phyloP scores from a whole-genome alignment of 1,140 invertebrate species.

The Eumeta japonica region DNA sequence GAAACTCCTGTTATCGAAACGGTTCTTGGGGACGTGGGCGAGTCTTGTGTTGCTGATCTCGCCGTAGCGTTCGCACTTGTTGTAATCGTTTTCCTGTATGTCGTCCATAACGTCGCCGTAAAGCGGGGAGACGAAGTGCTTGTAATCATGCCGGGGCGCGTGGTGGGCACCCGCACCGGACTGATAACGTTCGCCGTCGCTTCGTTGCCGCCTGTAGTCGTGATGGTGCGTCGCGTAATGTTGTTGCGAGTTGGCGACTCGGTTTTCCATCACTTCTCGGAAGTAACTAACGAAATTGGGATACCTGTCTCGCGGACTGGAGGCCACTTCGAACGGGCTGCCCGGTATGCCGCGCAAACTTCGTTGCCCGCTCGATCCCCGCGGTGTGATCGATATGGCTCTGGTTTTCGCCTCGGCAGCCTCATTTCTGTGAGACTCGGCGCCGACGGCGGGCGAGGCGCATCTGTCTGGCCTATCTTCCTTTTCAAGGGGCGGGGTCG shows the following conservation, averaged over 20 bases:
- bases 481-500: conserved; percentile 29
- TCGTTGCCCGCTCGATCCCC: conserved; percentile 25
- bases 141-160: conserved; percentile 29
- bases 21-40: conserved; percentile 32
- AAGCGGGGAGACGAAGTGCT: conserved; percentile 38
- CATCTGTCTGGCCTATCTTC: conserved; percentile 30
- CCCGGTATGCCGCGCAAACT: conserved; percentile 24
- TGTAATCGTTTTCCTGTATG: conserved; percentile 50
- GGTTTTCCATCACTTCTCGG: conserved; percentile 33
- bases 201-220: conserved; percentile 22
- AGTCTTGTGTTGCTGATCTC: conserved; percentile 47
- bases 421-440: conserved; percentile 20
- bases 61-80: conserved; percentile 52
- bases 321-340: conserved; percentile 31
- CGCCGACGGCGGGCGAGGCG: conserved; percentile 28
- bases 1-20: conserved; percentile 60
- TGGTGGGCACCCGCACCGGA: conserved; percentile 27
- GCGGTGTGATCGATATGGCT: conserved; percentile 31
- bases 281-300: conserved; percentile 38
- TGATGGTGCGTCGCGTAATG: conserved; percentile 21
- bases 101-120: conserved; percentile 51
- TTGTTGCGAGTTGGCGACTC: conserved; percentile 13
- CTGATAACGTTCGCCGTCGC: conserved; percentile 32
- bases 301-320: conserved; percentile 41
- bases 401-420: conserved; percentile 16